Evolutionary conservation across 2,113 vertebrate species (phyloP), one percentile per base, ranked within the genome.

Genomic region (Salvator merianae): DNA sequence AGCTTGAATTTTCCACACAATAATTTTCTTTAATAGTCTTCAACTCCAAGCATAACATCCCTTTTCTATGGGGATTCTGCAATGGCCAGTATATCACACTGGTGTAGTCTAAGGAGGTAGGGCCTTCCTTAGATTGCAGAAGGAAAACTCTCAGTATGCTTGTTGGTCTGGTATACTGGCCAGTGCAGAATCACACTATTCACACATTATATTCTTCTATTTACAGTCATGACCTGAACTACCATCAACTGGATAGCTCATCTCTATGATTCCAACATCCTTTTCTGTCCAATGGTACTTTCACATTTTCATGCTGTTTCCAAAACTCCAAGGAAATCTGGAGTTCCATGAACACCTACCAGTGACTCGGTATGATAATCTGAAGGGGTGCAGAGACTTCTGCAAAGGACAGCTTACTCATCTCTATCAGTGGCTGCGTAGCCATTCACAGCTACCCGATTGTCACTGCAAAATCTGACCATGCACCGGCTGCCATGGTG

Each of bases 1-100:
- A 66, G 50, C 16, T 91, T 86, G 83, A 50, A 83, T 71, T 70
- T 80, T 34, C 8, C 24, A 59, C 28, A 36, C 53, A 6, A 12
- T 4, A 70, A 20, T 59, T 59, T 81, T 89, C 84, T 74, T 74
- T 63, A 4, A 22, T 16, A 30, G 36, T 14, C 1, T 47, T 86
- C 1, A 43, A 87, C 75, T 12, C 73, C 62, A 66, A 90, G 88
- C 7, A n/a, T 30, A 28, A 59, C 47, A 59, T 69, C 24, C 12
- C 50, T 50, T 53, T 53, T 53, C 10, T 53, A 53, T 14, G 8
- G 8, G 10, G 16, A 53, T 53, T 53, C 50, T 5, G 50, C 16
- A 53, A n/a, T n/a, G n/a, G n/a, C n/a, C n/a, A n/a, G n/a, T n/a
- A n/a, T n/a, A 5, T 9, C 50, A 53, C 50, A 9, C 50, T 53